phyloP scores from a whole-genome alignment of 2,888 invertebrate genomes.

The Unio pictorum region DNA sequence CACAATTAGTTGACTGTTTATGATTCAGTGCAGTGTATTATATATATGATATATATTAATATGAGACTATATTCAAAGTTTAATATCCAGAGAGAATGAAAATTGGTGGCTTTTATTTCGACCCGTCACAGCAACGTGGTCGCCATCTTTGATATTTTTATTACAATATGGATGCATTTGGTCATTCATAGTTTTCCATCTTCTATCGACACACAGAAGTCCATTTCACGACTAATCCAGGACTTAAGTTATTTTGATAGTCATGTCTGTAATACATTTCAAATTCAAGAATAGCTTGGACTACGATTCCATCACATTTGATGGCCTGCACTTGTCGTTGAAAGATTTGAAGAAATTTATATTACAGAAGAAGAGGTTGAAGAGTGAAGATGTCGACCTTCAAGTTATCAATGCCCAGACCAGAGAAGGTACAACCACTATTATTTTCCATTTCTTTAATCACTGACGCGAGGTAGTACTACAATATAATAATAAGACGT shows the following conservation, averaged over 20 bases:
- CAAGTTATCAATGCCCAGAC: constrained; percentile 97
- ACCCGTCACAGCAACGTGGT: too few relatives aligned
- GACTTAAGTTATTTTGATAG: too few relatives aligned
- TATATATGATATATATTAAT: too few relatives aligned
- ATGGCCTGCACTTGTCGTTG: constrained; percentile 96
- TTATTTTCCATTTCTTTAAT: not conserved
- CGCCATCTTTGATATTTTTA: too few relatives aligned
- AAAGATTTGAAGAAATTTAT: constrained; percentile 96
- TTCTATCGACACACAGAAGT: not conserved
- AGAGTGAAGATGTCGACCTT: constrained; percentile 94
- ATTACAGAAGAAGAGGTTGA: constrained; percentile 93
- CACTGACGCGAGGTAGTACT: not conserved
- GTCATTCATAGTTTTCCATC: not conserved
- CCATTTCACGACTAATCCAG: too few relatives aligned
- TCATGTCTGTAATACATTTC: constrained; percentile 91
- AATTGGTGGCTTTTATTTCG: too few relatives aligned
- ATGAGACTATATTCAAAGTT: too few relatives aligned
- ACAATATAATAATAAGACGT: too few relatives aligned
- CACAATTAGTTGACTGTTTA: too few relatives aligned
- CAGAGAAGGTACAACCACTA: constrained; percentile 84
- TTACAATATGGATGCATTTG: constrained; percentile 5
- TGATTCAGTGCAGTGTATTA: too few relatives aligned
- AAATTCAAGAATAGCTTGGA: constrained; percentile 98
- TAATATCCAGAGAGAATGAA: too few relatives aligned
- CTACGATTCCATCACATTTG: constrained; percentile 96